Base-by-base conservation (phyloP, 2,888 invertebrate genomes). In the Muscina levida region DNA sequence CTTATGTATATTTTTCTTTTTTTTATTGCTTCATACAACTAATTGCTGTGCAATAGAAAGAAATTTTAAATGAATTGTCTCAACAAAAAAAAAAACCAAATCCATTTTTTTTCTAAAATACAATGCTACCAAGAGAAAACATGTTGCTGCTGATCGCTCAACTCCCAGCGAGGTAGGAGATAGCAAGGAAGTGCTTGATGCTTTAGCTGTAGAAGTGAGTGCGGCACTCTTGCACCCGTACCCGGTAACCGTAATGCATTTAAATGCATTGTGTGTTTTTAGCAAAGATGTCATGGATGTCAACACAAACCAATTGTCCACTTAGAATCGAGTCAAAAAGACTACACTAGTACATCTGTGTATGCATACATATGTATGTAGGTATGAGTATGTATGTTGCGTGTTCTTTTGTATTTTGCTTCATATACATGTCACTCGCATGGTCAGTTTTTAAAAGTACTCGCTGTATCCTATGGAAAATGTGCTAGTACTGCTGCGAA, bases 261-360 rank as follows among this genome's bases (percentile, higher is more conserved):
- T 17, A 22, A 68, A 62, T 67, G 66, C 67, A 68, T 77, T 73
- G 74, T 74, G 71, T 75, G 73, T 72, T 77, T 81, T 75, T 65
- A 68, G 53, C 72, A 75, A 70, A 77, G 56, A 81, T 77, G 77
- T 77, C 77, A 77, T 56, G 68, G 67, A 77, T 81, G 77, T 81
- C 81, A 81, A 77, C 81, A 70, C 77, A 68, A 81, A 81, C 71
- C 81, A 81, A 81, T 77, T 77, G 81, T 72, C 81, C 77, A 77
- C 81, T 77, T 75, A 72, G 74, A 74, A 77, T 37, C 59, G 51
- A 42, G 17, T 39, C 56, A 67, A 24, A 65, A 62, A 44, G 19
- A 44, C n/a, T n/a, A n/a, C n/a, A n/a, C n/a, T n/a, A n/a, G n/a
- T n/a, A n/a, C n/a, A n/a, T n/a, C n/a, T 2, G 19, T 17, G 17